A percentile compares a stretch with the other conserved stretches of the same genome.
phyloP scores from a whole-genome alignment of 2,113 vertebrate genomes.

The Pseudorectes ferrugineus region DNA sequence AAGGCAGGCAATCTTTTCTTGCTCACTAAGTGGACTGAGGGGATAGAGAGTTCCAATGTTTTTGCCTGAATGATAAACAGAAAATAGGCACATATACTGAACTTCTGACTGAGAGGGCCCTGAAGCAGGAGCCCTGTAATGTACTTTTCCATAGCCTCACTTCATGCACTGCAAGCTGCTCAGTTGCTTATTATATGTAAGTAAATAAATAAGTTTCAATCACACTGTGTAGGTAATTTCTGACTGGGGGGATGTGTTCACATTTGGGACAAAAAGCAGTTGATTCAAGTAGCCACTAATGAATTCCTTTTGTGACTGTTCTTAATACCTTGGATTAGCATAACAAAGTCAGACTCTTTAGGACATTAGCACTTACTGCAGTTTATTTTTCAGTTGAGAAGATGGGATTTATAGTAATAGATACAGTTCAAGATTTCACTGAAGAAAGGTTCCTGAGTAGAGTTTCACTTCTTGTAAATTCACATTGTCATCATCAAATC shows the following conservation, averaged over 20 bases:
- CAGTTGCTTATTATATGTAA: constrained; percentile 36
- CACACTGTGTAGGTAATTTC: neutral
- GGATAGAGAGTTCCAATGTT: neutral
- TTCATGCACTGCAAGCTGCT: constrained; percentile 48
- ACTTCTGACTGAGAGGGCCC: constrained; percentile 6
- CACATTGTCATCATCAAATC: neutral
- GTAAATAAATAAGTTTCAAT: constrained; percentile 57
- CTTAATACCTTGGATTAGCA: constrained; percentile 31
- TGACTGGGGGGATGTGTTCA: neutral
- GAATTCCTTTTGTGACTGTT: constrained; percentile 15
- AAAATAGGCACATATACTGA: neutral
- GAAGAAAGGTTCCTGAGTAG: neutral
- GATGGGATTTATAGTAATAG: neutral
- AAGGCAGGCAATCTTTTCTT: constrained; percentile 1
- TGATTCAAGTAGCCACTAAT: constrained; percentile 8
- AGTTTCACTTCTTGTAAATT: neutral
- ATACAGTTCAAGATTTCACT: neutral
- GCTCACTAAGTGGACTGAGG: neutral
- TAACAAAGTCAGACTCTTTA: constrained; percentile 18
- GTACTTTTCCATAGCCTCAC: constrained; percentile 65
- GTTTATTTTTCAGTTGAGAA: constrained; percentile 18
- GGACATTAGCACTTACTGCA: neutral
- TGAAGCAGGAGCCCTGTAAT: constrained; percentile 15
- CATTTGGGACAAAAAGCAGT: constrained; percentile 19
- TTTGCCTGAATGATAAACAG: constrained; percentile 42